A percentile compares a stretch with the other conserved stretches of the same genome.
These are phyloP conservation scores for Psophia crepitans DNA, from an alignment of 2,113 vertebrate species.

Conservation along the genomic window DNA sequence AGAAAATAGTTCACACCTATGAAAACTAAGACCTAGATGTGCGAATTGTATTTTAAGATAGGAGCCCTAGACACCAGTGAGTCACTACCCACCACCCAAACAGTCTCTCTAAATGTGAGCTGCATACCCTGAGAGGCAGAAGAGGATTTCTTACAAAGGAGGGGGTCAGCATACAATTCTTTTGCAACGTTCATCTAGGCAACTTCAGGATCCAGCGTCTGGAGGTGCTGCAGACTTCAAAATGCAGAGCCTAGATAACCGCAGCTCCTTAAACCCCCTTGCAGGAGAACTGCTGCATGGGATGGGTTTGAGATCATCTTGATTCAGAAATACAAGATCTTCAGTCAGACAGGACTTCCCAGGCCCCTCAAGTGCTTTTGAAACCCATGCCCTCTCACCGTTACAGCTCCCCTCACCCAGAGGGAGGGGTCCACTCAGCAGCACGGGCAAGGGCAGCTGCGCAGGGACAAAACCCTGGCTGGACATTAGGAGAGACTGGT, in stretches of 20 bases:
- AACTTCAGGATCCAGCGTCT: background rate
- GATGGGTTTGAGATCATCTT: background rate
- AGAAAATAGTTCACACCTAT: background rate
- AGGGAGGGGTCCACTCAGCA: background rate
- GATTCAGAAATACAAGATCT: background rate
- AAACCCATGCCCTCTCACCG: background rate
- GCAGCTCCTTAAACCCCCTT: background rate
- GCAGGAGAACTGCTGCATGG: background rate
- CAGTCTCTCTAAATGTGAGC: background rate
- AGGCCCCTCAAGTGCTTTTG: background rate
- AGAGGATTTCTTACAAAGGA: background rate
- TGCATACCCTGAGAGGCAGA: background rate
- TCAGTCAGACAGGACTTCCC: background rate
- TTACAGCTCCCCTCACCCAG: background rate
- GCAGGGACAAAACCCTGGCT: background rate
- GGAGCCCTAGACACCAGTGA: background rate
- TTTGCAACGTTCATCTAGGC: background rate
- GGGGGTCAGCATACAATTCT: background rate
- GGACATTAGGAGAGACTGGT: background rate
- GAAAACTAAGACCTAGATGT: background rate
- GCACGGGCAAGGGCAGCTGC: rapidly evolving
- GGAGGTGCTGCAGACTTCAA: background rate
- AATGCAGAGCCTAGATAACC: background rate
- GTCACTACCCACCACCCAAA: background rate
- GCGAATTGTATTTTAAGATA: background rate